These are phyloP conservation scores for Ranitomeya imitator DNA, from an alignment of 2,113 vertebrate species.

Conservation along the genomic window DNA sequence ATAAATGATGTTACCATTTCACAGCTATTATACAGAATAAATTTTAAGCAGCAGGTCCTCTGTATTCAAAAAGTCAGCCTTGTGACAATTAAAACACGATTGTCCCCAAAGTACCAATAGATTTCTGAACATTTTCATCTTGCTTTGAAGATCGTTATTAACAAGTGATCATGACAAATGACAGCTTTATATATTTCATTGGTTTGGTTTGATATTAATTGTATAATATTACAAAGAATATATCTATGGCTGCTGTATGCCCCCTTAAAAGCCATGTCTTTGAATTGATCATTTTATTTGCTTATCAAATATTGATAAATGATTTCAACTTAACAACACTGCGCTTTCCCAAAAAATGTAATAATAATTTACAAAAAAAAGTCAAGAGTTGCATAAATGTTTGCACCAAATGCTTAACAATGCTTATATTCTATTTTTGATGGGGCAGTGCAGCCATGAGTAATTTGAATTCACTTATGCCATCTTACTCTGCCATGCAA, in stretches of 20 bases:
- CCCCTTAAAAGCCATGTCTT: no score
- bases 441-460: no score
- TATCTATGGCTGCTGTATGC: background rate
- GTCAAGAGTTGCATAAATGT: no score
- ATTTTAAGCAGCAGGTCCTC: background rate
- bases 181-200: background rate
- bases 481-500: no score
- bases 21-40: background rate
- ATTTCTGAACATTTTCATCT: background rate
- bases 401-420: no score
- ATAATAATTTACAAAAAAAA: no score
- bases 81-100: constrained; percentile 3
- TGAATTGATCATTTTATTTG: no score
- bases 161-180: background rate
- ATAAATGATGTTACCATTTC: constrained; percentile 20
- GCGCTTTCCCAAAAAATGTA: no score
- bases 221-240: background rate
- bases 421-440: no score
- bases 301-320: no score
- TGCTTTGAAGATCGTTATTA: background rate
- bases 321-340: no score
- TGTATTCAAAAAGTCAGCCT: background rate
- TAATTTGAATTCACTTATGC: no score
- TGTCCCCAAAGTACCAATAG: background rate
- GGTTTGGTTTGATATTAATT: background rate